Conservation (phyloP, 2,888 invertebrate genomes). For the Furcula furcula region DNA sequence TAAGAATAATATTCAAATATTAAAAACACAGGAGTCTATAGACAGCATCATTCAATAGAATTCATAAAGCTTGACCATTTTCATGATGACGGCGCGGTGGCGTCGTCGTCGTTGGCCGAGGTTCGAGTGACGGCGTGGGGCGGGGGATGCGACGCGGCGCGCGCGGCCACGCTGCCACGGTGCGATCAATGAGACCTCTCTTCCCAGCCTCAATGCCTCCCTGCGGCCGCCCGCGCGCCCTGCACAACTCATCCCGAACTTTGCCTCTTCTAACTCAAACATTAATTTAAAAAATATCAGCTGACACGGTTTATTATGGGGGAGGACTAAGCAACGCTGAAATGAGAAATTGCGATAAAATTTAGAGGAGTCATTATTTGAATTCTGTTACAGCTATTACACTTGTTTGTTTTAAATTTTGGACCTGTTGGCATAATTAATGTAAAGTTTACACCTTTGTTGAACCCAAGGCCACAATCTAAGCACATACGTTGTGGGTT, state of each 20-base stretch:
- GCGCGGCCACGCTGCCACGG: constrained; percentile 65
- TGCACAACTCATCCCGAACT: constrained; percentile 52
- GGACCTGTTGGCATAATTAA: too few relatives aligned
- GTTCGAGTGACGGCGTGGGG: constrained; percentile 54
- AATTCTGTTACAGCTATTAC: not conserved
- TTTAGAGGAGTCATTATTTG: constrained; percentile 9
- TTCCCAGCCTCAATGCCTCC: constrained; percentile 36
- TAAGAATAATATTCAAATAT: too few relatives aligned
- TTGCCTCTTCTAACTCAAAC: constrained; percentile 59
- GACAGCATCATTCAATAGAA: constrained; percentile 3
- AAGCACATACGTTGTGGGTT: too few relatives aligned
- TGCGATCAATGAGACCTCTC: constrained; percentile 75
- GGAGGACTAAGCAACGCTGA: constrained; percentile 14
- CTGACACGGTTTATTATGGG: constrained; percentile 33
- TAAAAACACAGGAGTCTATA: too few relatives aligned
- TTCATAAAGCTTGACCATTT: constrained; percentile 8
- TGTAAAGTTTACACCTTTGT: too few relatives aligned
- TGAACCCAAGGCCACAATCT: too few relatives aligned
- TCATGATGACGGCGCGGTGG: constrained; percentile 41
- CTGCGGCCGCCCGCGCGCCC: constrained; percentile 32
- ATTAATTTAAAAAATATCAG: constrained; percentile 52
- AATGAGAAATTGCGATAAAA: constrained; percentile 21
- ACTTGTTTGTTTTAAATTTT: too few relatives aligned
- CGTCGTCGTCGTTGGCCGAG: too few relatives aligned
- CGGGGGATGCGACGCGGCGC: constrained; percentile 48